Conservation (phyloP, 2,113 vertebrate genomes). For the Menidia beryllina region DNA sequence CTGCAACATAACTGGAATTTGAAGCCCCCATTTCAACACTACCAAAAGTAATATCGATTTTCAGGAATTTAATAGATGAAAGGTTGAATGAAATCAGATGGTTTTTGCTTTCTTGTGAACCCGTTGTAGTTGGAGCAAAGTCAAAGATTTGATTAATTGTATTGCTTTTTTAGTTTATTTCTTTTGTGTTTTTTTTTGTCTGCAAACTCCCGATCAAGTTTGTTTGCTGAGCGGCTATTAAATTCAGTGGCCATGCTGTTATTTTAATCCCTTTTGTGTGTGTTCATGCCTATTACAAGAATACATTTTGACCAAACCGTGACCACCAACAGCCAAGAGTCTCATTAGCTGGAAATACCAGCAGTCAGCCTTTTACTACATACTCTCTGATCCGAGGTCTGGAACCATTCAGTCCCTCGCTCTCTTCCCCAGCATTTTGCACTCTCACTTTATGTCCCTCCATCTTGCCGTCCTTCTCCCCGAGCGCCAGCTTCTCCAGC, state of each 20-base stretch:
- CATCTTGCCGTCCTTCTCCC: slow-evolving; percentile 43
- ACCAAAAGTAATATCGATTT: too few species aligned
- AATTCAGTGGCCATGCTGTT: slow-evolving; percentile 5
- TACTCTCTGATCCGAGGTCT: slow-evolving; percentile 54
- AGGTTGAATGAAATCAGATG: too few species aligned
- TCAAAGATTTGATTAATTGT: too few species aligned
- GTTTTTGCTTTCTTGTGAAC: too few species aligned
- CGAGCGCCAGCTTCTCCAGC: slow-evolving; percentile 60
- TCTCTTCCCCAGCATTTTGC: slow-evolving; percentile 17
- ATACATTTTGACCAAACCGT: slow-evolving; percentile 37
- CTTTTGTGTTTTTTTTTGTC: neutral
- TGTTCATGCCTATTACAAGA: slow-evolving; percentile 25
- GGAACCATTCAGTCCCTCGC: slow-evolving; percentile 44
- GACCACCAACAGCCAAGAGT: slow-evolving; percentile 56
- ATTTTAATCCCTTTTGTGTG: slow-evolving; percentile 18
- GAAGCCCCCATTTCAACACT: too few species aligned
- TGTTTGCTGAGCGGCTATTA: slow-evolving; percentile 5
- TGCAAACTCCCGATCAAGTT: neutral
- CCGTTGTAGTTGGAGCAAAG: too few species aligned
- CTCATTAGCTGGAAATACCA: slow-evolving; percentile 69
- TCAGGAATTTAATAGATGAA: too few species aligned
- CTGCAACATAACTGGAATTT: too few species aligned
- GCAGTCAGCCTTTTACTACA: slow-evolving; percentile 53
- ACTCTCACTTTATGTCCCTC: slow-evolving; percentile 38
- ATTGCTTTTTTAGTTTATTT: neutral